These are phyloP conservation scores for Suncus etruscus DNA, from an alignment of 2,113 vertebrate genomes.

Conservation along the genomic window DNA sequence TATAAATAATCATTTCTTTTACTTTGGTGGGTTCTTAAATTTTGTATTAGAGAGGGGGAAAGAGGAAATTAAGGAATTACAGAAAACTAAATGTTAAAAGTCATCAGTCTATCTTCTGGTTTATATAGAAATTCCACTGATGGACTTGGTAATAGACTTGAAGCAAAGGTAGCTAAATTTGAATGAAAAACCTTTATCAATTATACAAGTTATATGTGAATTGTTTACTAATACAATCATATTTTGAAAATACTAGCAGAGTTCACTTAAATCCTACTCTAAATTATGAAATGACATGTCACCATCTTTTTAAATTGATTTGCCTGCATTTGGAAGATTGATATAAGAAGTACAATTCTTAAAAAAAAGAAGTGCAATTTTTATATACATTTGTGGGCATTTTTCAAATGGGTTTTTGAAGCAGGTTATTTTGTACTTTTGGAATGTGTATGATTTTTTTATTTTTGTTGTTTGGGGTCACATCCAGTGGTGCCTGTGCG, in stretches of 20 bases:
- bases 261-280: conserved; percentile 59
- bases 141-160: conserved; percentile 27
- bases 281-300: conserved; percentile 46
- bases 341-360: conserved; percentile 38
- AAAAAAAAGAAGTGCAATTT: conserved; percentile 45
- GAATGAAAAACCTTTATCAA: conserved; percentile 55
- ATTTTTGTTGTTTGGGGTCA: too few species aligned
- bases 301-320: conserved; percentile 19
- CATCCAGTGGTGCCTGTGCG: too few species aligned
- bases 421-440: conserved; percentile 58
- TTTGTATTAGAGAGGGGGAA: conserved; percentile 32
- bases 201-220: conserved; percentile 30
- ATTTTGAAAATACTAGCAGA: conserved; percentile 51
- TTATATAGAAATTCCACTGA: conserved; percentile 28
- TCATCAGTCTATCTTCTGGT: neutral
- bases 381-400: neutral
- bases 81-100: conserved; percentile 29
- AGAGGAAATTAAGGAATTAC: neutral
- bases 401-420: conserved; percentile 55
- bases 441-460: conserved; percentile 16
- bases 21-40: conserved; percentile 6
- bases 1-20: neutral
- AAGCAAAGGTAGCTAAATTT: conserved; percentile 55
- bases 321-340: conserved; percentile 21
- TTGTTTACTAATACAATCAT: conserved; percentile 39